Base-by-base conservation (phyloP, 2,888 invertebrate genomes). In the Leucozona laternaria region DNA sequence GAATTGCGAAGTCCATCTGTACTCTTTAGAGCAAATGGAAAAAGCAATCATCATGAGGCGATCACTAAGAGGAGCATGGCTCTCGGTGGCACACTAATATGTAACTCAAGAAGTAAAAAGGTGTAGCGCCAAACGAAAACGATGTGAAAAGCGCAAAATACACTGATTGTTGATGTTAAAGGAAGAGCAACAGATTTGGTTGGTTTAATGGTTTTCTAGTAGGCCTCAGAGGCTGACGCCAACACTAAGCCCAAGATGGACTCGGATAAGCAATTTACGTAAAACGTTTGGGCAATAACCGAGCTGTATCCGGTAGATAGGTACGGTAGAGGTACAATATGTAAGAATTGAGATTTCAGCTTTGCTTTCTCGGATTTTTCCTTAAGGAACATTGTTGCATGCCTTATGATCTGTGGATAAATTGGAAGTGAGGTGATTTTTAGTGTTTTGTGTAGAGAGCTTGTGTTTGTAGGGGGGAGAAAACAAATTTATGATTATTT, bases 21-120 rank as follows among this genome's bases (percentile, higher is more conserved):
- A 77, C 22, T 71, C 57, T 77, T 68, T 28, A 60, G 40, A 28
- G 66, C 77, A 86, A 86, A 82, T 86, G 86, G 70, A 86, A 82
- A 86, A 82, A 37, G 82, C 55, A 86, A 86, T 86, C 86, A 86
- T 82, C 75, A 75, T 82, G 85, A 62, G 55, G 73, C n/a, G n/a
- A 86, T 78, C 78, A 78, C 81, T 48, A 48, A 31, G 10, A 6
- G 1, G 40, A 15, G 22, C 53, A 1, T 7, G 0, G 25, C 45
- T 45, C 37, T 25, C 1, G 10, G n/a, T 43, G 60, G 40, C 1
- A 40, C 10, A n/a, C n/a, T n/a, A n/a, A n/a, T 43, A 25, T 62
- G 25, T 43, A 10, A 3, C 25, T 28, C 10, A 11, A 28, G n/a
- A 28, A n/a, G 2, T 25, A 43, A 77, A 73, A 85, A 66, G 80